These are phyloP conservation scores for Chelonus insularis DNA, from an alignment of 1,140 invertebrate genomes.

Conservation along the genomic window DNA sequence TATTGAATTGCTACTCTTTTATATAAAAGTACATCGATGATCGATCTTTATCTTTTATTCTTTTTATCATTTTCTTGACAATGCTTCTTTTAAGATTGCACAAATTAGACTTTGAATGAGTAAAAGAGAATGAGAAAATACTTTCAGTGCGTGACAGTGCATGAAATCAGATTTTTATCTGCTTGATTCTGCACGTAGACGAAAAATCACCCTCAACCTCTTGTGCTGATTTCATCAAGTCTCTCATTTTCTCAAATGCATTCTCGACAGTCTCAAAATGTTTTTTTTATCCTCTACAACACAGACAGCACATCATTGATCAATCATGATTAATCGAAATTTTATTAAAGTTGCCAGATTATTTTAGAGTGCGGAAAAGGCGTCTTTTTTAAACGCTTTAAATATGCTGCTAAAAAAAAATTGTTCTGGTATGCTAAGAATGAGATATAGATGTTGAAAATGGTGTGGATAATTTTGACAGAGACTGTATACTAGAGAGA, in stretches of 20 bases:
- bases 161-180: slow-evolving; percentile 39
- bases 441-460: no score
- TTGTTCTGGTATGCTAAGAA: no score
- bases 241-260: background rate
- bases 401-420: no score
- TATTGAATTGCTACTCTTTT: slow-evolving; percentile 17
- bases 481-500: background rate
- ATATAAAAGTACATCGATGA: slow-evolving; percentile 23
- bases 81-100: slow-evolving; percentile 27
- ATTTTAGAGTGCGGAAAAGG: no score
- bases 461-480: no score
- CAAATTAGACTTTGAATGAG: slow-evolving; percentile 12
- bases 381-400: no score
- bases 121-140: slow-evolving; percentile 9
- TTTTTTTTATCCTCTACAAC: no score
- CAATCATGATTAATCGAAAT: no score
- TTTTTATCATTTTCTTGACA: slow-evolving; percentile 22
- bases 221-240: background rate
- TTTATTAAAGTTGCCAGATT: no score
- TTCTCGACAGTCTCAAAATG: background rate
- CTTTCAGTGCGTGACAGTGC: slow-evolving; percentile 36
- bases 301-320: no score
- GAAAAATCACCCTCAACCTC: background rate
- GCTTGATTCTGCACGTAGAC: background rate
- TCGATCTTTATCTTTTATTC: slow-evolving; percentile 22